Evolutionary conservation across 2,797 vertebrate genomes (phyloP).

Genomic region (Pseudocheirus occidentalis): DNA sequence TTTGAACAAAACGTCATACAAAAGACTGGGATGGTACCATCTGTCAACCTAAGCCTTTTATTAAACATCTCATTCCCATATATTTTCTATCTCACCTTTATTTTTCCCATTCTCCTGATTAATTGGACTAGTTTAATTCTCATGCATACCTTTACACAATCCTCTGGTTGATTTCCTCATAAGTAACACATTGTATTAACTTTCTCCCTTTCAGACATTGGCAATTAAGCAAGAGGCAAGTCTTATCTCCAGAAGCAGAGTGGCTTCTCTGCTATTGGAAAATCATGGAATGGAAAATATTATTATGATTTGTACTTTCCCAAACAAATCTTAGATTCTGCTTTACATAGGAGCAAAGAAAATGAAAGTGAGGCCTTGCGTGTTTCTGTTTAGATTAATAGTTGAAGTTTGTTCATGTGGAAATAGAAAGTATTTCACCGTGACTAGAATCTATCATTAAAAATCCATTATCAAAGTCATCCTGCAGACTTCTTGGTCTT

Average conservation of each 20-base stretch:
- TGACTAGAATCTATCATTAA: slow-evolving; percentile 78
- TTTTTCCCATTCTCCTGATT: background rate
- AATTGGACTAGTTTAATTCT: slow-evolving; percentile 52
- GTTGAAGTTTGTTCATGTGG: slow-evolving; percentile 72
- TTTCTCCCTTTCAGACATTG: slow-evolving; percentile 63
- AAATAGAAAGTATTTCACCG: slow-evolving; percentile 75
- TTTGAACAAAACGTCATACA: background rate
- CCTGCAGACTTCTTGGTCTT: slow-evolving; percentile 63
- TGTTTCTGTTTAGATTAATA: slow-evolving; percentile 68
- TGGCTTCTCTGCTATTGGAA: slow-evolving; percentile 58
- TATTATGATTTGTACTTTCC: slow-evolving; percentile 30
- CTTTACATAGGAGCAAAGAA: slow-evolving; percentile 14
- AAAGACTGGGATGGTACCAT: background rate
- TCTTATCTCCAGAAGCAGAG: slow-evolving; percentile 30
- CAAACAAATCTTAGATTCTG: slow-evolving; percentile 36
- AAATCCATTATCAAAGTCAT: slow-evolving; percentile 76
- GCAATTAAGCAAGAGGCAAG: slow-evolving; percentile 70
- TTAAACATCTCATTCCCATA: background rate
- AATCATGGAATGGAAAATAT: slow-evolving; percentile 52
- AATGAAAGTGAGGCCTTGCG: slow-evolving; percentile 34
- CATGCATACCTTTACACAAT: background rate
- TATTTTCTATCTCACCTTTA: background rate
- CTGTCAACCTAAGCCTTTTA: background rate
- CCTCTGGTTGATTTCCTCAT: slow-evolving; percentile 62
- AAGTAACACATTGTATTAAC: slow-evolving; percentile 66